Base-by-base conservation (phyloP, 1,140 invertebrate species). In the Drosophila sp. region DNA sequence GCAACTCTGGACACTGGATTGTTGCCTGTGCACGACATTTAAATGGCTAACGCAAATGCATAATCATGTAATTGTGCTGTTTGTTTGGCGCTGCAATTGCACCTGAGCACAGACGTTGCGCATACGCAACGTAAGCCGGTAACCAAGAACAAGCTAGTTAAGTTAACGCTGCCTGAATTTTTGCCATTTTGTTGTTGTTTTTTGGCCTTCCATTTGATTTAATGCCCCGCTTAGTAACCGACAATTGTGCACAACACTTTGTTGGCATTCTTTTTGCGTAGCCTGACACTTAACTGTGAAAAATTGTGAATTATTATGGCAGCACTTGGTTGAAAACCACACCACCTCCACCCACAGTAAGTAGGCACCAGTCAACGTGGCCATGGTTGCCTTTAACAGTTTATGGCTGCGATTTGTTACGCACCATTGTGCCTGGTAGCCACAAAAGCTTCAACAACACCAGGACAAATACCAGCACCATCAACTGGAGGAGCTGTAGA, bases 291-390 rank as follows among this genome's bases (percentile, higher is more conserved):
- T 87, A 89, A 80, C 83, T 83, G 83, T 87, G 83, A 87, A 87
- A 87, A 87, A 87, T 87, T 87, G 80, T 87, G 83, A 87, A 87
- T 87, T 87, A 87, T 87, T 87, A 89, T 89, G 79, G 83, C 79
- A 89, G 82, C 72, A 50, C 48, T 62, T 36, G 64, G 72, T 21
- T 32, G 8, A n/a, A 67, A 56, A 36, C 32, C n/a, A n/a, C n/a
- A n/a, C n/a, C n/a, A n/a, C n/a, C n/a, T n/a, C 45, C 16, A 51
- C 27, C 14, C n/a, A 18, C 29, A 2, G 38, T 78, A 65, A 56
- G 76, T 79, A 66, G 76, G 75, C 76, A 62, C 48, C 63, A 32
- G 59, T 51, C 45, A 25, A 16, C 45, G 29, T 57, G n/a, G 59
- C 36, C 32, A 51, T 63, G 11, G 40, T 81, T 76, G 67, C 62